A percentile compares a stretch with the other conserved stretches of the same genome.
These are phyloP conservation scores for Leptothorax acervorum DNA, from an alignment of 2,888 invertebrate species.

Conservation along the genomic window DNA sequence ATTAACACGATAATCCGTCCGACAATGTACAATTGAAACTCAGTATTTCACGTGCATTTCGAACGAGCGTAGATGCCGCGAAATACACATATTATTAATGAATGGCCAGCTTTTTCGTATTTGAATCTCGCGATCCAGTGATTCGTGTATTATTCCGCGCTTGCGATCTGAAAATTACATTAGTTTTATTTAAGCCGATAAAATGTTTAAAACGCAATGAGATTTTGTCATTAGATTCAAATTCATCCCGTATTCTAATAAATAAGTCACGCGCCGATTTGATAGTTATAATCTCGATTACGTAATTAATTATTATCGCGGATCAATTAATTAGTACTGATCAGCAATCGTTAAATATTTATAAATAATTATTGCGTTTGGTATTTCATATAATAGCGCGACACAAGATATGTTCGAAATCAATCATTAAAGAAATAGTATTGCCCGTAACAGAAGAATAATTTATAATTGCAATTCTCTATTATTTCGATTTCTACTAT, in stretches of 20 bases:
- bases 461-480: background rate
- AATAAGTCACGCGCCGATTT: background rate
- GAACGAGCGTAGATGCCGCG: background rate
- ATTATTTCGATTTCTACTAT: background rate
- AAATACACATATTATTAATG: constrained; percentile 1
- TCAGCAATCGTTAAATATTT: constrained; percentile 1
- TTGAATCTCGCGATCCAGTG: background rate
- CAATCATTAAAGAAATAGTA: background rate
- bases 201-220: background rate
- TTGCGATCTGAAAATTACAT: background rate
- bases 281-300: background rate
- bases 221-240: background rate
- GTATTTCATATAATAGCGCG: background rate
- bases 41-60: background rate
- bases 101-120: background rate
- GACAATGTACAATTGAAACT: background rate
- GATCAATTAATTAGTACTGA: background rate
- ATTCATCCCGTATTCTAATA: background rate
- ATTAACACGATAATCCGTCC: background rate
- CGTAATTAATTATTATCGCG: background rate
- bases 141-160: background rate
- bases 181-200: background rate
- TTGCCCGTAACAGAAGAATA: background rate
- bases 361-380: background rate
- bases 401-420: background rate